Evolutionary conservation across 2,888 invertebrate genomes (phyloP), one percentile per base, ranked within the genome.

Genomic region (Mactromeris polynyma): DNA sequence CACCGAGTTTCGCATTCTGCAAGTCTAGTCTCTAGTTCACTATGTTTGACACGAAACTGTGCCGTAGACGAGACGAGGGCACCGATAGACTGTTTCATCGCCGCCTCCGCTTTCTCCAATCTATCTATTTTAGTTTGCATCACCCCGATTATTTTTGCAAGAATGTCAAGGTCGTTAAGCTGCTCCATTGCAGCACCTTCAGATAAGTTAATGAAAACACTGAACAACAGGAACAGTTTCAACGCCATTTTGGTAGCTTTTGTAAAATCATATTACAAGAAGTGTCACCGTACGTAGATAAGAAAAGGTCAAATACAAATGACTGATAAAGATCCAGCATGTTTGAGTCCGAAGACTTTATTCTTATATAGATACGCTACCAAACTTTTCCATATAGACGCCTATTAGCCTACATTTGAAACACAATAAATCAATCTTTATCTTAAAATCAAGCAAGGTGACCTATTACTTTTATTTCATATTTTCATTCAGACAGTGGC

Each of bases 61-160:
- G 81, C 86, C 14, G 81, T 82, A 14, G 73, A 78, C 14, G 51
- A 73, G 38, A 86, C 77, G 0, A 86, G 73, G 17, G 73, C 82
- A 42, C 86, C 31, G 6, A 86, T 40, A 54, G 81, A 54, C 38
- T 86, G 81, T 26, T 81, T 86, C 77, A 73, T 54, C 36, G 46
- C 31, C 0, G 11, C 31, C 36, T 86, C 86, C 26, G 73, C 38
- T 19, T 54, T 73, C 21, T 86, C 86, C 26, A 81, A 9, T 40
- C 46, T 51, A 4, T 38, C 31, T 1, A 86, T 38, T 42, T 81
- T 86, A 77, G 42, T 46, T 58, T 81, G 73, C 69, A 86, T 81
- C 11, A 7, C 33, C 17, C 36, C 54, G 7, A 86, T 54, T 17
- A 73, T 73, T 82, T 81, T 38, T n/a, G 51, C 17, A 4, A 86